A percentile compares a stretch with the other conserved stretches of the same genome.
phyloP scores from a whole-genome alignment of 2,113 vertebrate genomes.

The Meleagris gallopavo region DNA sequence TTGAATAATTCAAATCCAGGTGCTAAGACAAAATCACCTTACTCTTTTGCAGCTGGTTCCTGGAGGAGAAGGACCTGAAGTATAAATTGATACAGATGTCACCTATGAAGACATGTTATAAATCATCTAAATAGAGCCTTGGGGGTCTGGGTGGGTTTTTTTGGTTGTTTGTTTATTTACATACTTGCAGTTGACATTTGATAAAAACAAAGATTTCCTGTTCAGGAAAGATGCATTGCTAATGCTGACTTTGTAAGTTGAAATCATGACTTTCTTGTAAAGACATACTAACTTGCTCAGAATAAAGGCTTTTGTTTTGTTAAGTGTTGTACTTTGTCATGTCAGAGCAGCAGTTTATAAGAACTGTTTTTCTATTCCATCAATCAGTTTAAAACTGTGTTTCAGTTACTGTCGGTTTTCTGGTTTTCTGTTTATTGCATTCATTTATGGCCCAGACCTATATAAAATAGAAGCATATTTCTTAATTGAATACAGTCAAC shows the following conservation, averaged over 20 bases:
- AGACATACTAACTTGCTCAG: constrained; percentile 25
- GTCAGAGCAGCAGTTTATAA: background rate
- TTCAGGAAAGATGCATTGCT: constrained; percentile 53
- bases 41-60: constrained; percentile 88
- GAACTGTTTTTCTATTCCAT: background rate
- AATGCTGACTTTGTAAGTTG: constrained; percentile 65
- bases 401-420: background rate
- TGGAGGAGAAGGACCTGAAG: constrained; percentile 97
- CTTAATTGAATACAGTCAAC: background rate
- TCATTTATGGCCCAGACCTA: background rate
- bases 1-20: background rate
- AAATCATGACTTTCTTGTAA: constrained; percentile 61
- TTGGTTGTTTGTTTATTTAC: background rate
- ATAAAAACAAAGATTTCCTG: constrained; percentile 38
- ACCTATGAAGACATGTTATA: background rate
- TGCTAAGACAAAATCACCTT: background rate
- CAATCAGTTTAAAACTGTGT: background rate
- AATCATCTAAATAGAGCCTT: background rate
- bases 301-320: background rate
- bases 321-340: background rate
- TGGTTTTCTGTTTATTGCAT: background rate
- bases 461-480: background rate
- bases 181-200: constrained; percentile 37
- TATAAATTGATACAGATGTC: constrained; percentile 74
- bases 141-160: background rate